A percentile compares a stretch with the other conserved stretches of the same genome.
These are phyloP conservation scores for Megastigmus dorsalis DNA, from an alignment of 2,888 invertebrate species.

Conservation along the genomic window DNA sequence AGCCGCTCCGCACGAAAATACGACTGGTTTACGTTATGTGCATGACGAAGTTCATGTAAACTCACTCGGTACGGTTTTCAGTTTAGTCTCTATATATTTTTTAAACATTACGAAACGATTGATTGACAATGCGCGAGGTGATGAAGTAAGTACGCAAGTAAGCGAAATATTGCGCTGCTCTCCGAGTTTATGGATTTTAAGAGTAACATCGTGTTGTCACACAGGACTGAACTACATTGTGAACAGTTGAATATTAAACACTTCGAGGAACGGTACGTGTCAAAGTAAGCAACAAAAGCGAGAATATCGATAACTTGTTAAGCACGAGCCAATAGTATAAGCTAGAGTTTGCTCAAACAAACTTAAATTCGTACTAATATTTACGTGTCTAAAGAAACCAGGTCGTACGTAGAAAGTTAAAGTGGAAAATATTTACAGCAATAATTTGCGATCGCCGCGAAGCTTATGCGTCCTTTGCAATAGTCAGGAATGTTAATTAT, in stretches of 20 bases:
- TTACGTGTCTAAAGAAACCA: constrained; percentile 21
- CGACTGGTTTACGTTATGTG: too few relatives aligned
- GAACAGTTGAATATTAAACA: constrained; percentile 17
- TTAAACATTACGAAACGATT: too few relatives aligned
- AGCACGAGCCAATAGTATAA: constrained; percentile 19
- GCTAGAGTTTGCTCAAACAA: constrained; percentile 26
- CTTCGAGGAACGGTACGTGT: constrained; percentile 31
- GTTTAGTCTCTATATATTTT: too few relatives aligned
- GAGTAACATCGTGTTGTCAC: constrained; percentile 8
- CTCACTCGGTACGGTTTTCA: too few relatives aligned
- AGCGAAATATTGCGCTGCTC: too few relatives aligned
- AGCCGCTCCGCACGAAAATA: too few relatives aligned
- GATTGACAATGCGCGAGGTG: too few relatives aligned
- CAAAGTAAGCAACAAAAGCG: constrained; percentile 31
- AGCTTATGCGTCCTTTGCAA: too few relatives aligned
- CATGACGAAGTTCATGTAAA: too few relatives aligned
- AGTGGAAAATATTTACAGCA: constrained; percentile 15
- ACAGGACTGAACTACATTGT: constrained; percentile 12
- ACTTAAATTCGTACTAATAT: constrained; percentile 32
- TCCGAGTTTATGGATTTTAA: neutral
- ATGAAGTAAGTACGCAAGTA: too few relatives aligned
- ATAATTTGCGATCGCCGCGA: too few relatives aligned
- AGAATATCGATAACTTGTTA: constrained; percentile 38
- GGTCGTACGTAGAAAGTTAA: constrained; percentile 8
- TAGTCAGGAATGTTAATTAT: too few relatives aligned